Percentiles rank a stretch among this genome's conserved stretches.
Conservation (phyloP, 2,888 invertebrate genomes). For the Carcina quercana region DNA sequence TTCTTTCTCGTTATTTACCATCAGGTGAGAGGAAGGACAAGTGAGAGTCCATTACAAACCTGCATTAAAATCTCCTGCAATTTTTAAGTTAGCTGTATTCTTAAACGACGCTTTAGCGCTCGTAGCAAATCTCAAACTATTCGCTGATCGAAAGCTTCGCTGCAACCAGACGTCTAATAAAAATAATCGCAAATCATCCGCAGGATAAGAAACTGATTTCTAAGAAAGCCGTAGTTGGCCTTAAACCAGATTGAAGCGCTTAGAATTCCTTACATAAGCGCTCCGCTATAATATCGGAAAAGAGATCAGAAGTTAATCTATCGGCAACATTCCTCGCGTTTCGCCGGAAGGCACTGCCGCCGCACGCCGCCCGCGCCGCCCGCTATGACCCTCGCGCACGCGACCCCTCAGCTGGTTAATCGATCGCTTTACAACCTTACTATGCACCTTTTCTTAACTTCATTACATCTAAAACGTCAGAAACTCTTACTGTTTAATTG, state of each 20-base stretch:
- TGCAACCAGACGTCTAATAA: not conserved
- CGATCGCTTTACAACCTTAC: slow-evolving; percentile 53
- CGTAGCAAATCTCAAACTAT: no score
- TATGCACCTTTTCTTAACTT: slow-evolving; percentile 31
- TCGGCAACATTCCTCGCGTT: slow-evolving; percentile 72
- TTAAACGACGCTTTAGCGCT: no score
- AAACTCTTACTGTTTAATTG: no score
- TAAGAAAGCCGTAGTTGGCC: slow-evolving; percentile 48
- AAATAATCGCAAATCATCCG: not conserved
- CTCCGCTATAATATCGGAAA: slow-evolving; percentile 70
- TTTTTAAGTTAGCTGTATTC: no score
- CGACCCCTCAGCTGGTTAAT: slow-evolving; percentile 41
- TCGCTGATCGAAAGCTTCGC: no score
- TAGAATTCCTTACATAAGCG: slow-evolving; percentile 70
- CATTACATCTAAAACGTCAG: not conserved
- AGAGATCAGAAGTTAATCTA: slow-evolving; percentile 75
- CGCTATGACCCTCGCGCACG: slow-evolving; percentile 23
- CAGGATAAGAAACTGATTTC: slow-evolving; percentile 37
- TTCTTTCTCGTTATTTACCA: no score
- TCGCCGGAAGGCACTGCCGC: slow-evolving; percentile 66
- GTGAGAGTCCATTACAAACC: no score
- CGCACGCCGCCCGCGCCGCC: slow-evolving; percentile 28
- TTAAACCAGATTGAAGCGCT: slow-evolving; percentile 66
- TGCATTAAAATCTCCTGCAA: no score
- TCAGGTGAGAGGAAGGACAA: no score